Evolutionary conservation across 2,113 vertebrate genomes (phyloP).

Genomic region (Macquaria ambigua): DNA sequence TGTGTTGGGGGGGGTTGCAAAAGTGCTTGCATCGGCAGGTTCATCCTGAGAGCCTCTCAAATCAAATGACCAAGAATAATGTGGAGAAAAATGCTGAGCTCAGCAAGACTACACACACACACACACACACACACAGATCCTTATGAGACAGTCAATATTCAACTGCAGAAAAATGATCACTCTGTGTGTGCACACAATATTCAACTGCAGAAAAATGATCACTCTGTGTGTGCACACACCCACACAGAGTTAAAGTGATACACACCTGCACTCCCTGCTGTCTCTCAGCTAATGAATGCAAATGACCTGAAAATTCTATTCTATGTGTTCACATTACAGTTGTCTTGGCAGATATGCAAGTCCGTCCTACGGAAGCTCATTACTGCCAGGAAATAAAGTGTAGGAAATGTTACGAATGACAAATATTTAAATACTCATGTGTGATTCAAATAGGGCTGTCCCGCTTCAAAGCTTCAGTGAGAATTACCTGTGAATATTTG

Average conservation of each 20-base stretch:
- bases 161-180: conserved; percentile 61
- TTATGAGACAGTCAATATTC: conserved; percentile 76
- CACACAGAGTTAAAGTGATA: not conserved
- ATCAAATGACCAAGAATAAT: conserved; percentile 81
- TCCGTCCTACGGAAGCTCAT: not conserved
- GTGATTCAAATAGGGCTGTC: too few species aligned
- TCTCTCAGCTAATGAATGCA: conserved; percentile 36
- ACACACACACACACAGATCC: not conserved
- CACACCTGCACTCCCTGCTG: conserved; percentile 1
- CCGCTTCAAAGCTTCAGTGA: too few species aligned
- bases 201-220: conserved; percentile 67
- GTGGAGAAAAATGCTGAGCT: conserved; percentile 78
- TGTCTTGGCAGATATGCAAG: not conserved
- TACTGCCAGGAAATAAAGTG: not conserved
- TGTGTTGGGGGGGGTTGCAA: conserved; percentile 19
- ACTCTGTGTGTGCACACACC: not conserved
- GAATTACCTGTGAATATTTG: too few species aligned
- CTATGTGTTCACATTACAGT: not conserved
- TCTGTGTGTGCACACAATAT: conserved; percentile 41
- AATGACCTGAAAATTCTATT: conserved; percentile 30
- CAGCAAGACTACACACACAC: conserved; percentile 49
- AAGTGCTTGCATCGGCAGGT: conserved; percentile 80
- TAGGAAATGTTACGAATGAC: not conserved
- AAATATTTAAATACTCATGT: not conserved
- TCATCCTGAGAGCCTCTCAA: conserved; percentile 76